phyloP scores from a whole-genome alignment of 2,888 invertebrate genomes.

The Dasypogon diadema region DNA sequence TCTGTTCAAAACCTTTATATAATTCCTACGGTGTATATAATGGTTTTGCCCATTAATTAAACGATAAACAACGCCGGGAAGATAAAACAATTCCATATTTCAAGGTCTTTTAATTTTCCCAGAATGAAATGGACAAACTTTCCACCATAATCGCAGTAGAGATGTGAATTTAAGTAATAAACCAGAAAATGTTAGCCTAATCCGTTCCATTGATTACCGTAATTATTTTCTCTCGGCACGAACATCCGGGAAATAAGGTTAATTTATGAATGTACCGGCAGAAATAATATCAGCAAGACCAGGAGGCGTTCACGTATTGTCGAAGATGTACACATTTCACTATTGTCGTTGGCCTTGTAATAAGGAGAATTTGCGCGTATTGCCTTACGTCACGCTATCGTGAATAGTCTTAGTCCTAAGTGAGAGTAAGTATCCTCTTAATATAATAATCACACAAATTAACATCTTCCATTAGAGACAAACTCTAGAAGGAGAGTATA shows the following conservation, averaged over 20 bases:
- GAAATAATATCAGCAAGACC: neutral
- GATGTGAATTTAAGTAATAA: neutral
- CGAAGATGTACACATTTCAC: neutral
- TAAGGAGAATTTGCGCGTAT: neutral
- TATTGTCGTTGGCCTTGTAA: neutral
- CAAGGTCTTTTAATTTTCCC: too few species aligned
- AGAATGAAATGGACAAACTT: too few species aligned
- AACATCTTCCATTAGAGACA: conserved; percentile 29
- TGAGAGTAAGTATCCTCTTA: conserved; percentile 5
- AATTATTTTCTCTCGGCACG: conserved; percentile 7
- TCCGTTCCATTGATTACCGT: neutral
- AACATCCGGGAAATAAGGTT: neutral
- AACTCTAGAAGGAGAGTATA: neutral
- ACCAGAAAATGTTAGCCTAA: neutral
- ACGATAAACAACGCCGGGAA: too few species aligned
- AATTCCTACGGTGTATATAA: too few species aligned
- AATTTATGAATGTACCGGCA: conserved; percentile 3
- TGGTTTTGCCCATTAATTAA: too few species aligned
- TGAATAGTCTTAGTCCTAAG: neutral
- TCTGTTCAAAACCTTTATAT: too few species aligned
- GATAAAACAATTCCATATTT: too few species aligned
- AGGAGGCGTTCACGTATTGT: neutral
- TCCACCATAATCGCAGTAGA: neutral
- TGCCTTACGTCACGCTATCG: conserved; percentile 7
- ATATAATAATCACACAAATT: conserved; percentile 29